These are phyloP conservation scores for Cyprinella venusta DNA, from an alignment of 2,797 vertebrate genomes.

Conservation along the genomic window DNA sequence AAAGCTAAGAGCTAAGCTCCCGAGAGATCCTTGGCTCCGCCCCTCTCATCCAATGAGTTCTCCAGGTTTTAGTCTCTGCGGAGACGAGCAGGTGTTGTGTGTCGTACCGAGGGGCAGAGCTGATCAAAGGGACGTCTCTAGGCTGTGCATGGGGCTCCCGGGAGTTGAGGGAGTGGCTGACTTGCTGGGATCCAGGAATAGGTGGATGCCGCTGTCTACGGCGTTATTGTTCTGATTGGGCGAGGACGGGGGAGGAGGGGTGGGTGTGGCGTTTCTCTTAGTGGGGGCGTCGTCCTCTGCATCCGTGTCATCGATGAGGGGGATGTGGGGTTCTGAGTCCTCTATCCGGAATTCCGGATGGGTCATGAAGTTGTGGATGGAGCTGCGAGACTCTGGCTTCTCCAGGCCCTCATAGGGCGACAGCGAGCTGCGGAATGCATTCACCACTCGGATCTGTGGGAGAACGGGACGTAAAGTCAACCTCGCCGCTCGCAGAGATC, in stretches of 20 bases:
- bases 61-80: conserved; percentile 47
- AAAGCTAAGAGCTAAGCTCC: conserved; percentile 81
- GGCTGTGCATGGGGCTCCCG: conserved; percentile 97
- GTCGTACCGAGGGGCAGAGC: conserved; percentile 49
- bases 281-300: conserved; percentile 97
- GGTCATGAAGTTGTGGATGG: conserved; percentile 99
- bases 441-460: conserved; percentile 98
- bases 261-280: conserved; percentile 88
- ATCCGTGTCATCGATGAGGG: conserved; percentile 98
- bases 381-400: conserved; percentile 95
- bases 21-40: conserved; percentile 52
- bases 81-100: conserved; percentile 33
- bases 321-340: conserved; percentile 98
- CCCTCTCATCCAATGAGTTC: conserved; percentile 48
- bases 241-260: conserved; percentile 82
- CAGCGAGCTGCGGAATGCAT: conserved; percentile 99
- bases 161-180: conserved; percentile 91
- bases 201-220: conserved; percentile 93
- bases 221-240: conserved; percentile 99
- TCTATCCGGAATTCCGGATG: conserved; percentile 99
- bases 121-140: conserved; percentile 99
- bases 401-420: conserved; percentile 98
- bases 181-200: conserved; percentile 91
- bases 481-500: conserved; percentile 46
- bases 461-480: conserved; percentile 64